Evolutionary conservation across 2,888 invertebrate genomes (phyloP).

Genomic region (Leptopilina myrica): DNA sequence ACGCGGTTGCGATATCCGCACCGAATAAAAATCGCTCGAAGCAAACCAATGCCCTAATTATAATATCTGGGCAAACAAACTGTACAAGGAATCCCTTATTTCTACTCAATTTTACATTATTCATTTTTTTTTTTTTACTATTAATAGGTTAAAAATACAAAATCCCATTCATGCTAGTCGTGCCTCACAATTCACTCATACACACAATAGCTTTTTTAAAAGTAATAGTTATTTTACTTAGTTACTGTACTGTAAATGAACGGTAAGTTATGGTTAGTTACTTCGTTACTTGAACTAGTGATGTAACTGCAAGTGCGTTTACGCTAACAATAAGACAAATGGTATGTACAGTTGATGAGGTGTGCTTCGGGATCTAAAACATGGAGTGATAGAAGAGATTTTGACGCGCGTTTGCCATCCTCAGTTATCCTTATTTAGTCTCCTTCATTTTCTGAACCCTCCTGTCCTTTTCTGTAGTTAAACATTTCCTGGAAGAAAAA

Average conservation of each 20-base stretch:
- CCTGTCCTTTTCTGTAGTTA: constrained; percentile 22
- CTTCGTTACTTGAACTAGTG: constrained; percentile 24
- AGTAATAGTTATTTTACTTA: constrained; percentile 36
- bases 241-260: constrained; percentile 31
- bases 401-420: constrained; percentile 37
- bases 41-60: constrained; percentile 37
- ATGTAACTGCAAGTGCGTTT: constrained; percentile 38
- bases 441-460: constrained; percentile 33
- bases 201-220: constrained; percentile 36
- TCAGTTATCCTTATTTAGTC: constrained; percentile 17
- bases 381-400: constrained; percentile 33
- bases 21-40: constrained; percentile 38
- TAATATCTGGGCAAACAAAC: constrained; percentile 38
- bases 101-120: constrained; percentile 33
- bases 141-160: constrained; percentile 37
- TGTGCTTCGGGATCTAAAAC: constrained; percentile 41
- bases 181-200: constrained; percentile 32
- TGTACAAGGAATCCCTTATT: constrained; percentile 39
- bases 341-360: constrained; percentile 40
- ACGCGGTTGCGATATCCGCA: constrained; percentile 40
- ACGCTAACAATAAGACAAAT: constrained; percentile 25
- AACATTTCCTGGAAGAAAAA: constrained; percentile 34
- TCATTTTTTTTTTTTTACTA: constrained; percentile 9
- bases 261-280: constrained; percentile 34
- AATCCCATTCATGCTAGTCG: constrained; percentile 28